Percentiles rank a stretch among this genome's conserved stretches.
Conservation (phyloP, 1,140 invertebrate genomes). For the Cephus cinctus region DNA sequence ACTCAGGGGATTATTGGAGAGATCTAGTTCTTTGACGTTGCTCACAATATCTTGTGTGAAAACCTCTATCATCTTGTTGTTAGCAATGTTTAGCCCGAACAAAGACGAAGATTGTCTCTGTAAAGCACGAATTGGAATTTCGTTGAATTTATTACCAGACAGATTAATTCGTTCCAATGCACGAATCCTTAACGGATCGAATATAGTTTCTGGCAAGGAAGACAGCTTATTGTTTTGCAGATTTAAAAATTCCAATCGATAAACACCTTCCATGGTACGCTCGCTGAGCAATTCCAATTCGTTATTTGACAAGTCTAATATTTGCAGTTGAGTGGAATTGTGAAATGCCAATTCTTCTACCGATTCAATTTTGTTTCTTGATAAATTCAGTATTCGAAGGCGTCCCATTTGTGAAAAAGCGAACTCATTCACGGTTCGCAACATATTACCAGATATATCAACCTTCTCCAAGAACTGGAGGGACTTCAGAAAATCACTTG, state of each 20-base stretch:
- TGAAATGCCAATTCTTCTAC: conserved; percentile 86
- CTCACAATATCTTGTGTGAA: conserved; percentile 83
- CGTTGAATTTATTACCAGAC: conserved; percentile 73
- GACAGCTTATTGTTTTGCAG: conserved; percentile 72
- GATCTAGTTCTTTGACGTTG: conserved; percentile 82
- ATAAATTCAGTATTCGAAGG: conserved; percentile 67
- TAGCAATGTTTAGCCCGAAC: conserved; percentile 73
- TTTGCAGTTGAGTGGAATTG: conserved; percentile 85
- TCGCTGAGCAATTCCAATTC: conserved; percentile 74
- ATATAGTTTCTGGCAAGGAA: conserved; percentile 79
- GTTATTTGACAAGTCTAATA: conserved; percentile 75
- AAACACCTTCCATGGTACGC: conserved; percentile 78
- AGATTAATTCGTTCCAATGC: conserved; percentile 82
- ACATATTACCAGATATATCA: conserved; percentile 73
- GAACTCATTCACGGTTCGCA: conserved; percentile 77
- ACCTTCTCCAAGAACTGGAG: conserved; percentile 73
- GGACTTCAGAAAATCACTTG: conserved; percentile 73
- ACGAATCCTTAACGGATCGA: conserved; percentile 74
- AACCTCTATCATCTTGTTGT: conserved; percentile 75
- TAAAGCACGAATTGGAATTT: conserved; percentile 74
- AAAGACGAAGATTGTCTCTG: conserved; percentile 83
- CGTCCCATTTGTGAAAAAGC: conserved; percentile 79
- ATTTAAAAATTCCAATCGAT: conserved; percentile 73
- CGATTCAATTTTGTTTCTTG: conserved; percentile 74
- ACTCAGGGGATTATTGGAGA: conserved; percentile 82